Base-by-base conservation (phyloP, 2,888 invertebrate species). In the Ophion ventricosus region DNA sequence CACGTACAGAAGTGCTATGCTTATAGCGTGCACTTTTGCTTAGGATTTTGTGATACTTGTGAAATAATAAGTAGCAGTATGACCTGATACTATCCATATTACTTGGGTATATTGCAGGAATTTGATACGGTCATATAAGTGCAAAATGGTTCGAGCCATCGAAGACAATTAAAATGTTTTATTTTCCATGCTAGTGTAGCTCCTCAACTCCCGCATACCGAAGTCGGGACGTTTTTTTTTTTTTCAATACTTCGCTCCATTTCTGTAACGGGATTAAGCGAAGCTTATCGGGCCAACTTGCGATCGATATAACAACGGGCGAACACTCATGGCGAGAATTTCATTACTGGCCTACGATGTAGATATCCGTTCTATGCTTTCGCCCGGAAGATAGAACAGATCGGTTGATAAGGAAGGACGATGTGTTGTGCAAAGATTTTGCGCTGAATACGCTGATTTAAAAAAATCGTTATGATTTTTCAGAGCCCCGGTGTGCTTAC, bases 121-220 rank as follows among this genome's bases (percentile, higher is more conserved):
- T 82, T 79, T 43, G 61, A 43, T 49, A 56, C 43, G 49, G 11
- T 26, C 49, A 56, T 59, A 35, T 70, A 75, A 67, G 75, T 79
- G 79, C 64, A 79, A 76, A 84, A 70, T 70, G 59, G 66, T 84
- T 82, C 66, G 75, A 74, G 59, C 82, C 82, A 84, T 82, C 72
- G 75, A 70, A 54, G 84, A 40, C 82, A 79, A 79, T 82, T 82
- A 82, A 82, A 82, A 79, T 79, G 78, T 75, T 84, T 82, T 59
- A 74, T 61, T 79, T 78, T 63, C n/a, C 72, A 43, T 67, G 61
- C 72, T 54, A 66, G 56, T 40, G 20, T 20, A 57, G 57, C 29
- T 25, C n/a, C 17, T 25, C 35, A 14, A 8, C 57, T 43, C 14
- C 14, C 49, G 4, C 59, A 43, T 49, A 14, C 49, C 49, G 17